These are phyloP conservation scores for Diabrotica undecimpunctata DNA, from an alignment of 1,140 invertebrate species.

Conservation along the genomic window DNA sequence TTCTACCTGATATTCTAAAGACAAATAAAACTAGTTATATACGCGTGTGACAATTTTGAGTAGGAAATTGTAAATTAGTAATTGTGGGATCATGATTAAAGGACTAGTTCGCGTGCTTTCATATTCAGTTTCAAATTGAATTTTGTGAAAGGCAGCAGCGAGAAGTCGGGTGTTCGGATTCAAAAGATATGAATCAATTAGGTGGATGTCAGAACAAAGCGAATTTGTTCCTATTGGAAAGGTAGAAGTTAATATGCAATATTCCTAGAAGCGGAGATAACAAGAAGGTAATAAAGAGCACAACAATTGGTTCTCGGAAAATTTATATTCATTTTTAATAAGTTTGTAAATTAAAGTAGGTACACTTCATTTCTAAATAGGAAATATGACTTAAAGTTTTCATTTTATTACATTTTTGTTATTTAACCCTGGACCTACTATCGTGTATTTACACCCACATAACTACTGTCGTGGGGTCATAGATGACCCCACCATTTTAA, in stretches of 20 bases:
- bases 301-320: too few relatives aligned
- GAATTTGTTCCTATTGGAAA: constrained; percentile 1
- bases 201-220: neutral
- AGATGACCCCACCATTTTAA: too few relatives aligned
- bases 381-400: too few relatives aligned
- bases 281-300: neutral
- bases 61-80: neutral
- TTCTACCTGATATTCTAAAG: too few relatives aligned
- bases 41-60: neutral
- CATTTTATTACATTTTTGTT: too few relatives aligned
- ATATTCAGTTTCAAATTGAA: neutral
- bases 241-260: neutral
- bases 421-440: too few relatives aligned
- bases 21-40: too few relatives aligned
- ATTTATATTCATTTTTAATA: too few relatives aligned
- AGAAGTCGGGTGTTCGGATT: neutral
- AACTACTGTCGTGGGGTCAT: too few relatives aligned
- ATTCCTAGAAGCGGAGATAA: neutral
- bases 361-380: too few relatives aligned
- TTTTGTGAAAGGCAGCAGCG: neutral
- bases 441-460: too few relatives aligned
- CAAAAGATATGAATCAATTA: constrained; percentile 3
- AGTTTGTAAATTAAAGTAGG: too few relatives aligned
- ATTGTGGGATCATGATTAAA: neutral
- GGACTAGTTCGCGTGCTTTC: constrained; percentile 1